Base-by-base conservation (phyloP, 2,797 vertebrate species). In the Cynodonichthys magdalenae region DNA sequence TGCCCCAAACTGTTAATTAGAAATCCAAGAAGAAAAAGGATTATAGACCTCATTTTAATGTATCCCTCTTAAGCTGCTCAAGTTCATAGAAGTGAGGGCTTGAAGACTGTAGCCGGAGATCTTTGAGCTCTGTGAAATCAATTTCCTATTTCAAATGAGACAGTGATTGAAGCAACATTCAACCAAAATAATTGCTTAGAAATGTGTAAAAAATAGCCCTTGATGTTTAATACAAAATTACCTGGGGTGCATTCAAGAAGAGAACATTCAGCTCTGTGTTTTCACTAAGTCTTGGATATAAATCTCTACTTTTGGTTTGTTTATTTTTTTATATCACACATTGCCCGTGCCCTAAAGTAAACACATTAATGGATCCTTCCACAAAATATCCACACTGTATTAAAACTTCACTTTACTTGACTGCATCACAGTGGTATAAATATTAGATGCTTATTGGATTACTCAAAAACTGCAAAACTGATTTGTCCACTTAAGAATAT, bases 1-100 rank as follows among this genome's bases (percentile, higher is more conserved):
- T 69, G 75, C 78, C 70, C 72, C 64, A 36, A 87, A 84, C 69
- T 53, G 85, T 71, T 89, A 83, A 86, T 88, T 83, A 82, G 59
- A 87, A 86, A 86, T 73, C 74, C 65, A 74, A 77, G 60, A 76
- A 80, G 59, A 66, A 75, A 76, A 78, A 69, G 70, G 78, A 87
- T 89, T 90, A 79, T 46, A 71, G 62, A 51, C 63, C 70, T 74
- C 67, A 71, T 84, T 83, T 76, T 68, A 79, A 84, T 80, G 59
- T 71, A 79, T 73, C 74, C 64, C 19, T 69, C 53, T 66, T 77
- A 85, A 87, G 59, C 73, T 79, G 56, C 74, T 83, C 65, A 73
- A 84, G 60, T 74, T 69, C 74, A 77, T 62, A 77, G 27, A 75
- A 61, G 58, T 74, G 54, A 55, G 51, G 77, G 73, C 56, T 79